Conservation (phyloP, 2,888 invertebrate genomes). For the Gastracanthus pulcherrimus region DNA sequence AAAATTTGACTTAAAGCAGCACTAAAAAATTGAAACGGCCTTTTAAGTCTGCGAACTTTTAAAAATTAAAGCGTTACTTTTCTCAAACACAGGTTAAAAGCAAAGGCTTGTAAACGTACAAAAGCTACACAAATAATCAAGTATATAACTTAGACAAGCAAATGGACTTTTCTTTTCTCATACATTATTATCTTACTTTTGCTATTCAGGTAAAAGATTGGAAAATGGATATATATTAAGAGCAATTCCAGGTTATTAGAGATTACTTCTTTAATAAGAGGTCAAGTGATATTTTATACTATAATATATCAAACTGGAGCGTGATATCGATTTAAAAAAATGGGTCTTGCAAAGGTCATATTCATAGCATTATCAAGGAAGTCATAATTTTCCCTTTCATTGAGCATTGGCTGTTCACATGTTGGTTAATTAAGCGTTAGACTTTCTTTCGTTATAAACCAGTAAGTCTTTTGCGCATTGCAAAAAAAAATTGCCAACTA, state of each 20-base stretch:
- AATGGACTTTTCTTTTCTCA: constrained; percentile 35
- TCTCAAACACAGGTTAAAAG: constrained; percentile 30
- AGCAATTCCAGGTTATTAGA: not conserved
- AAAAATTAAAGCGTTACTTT: constrained; percentile 43
- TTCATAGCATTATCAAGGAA: constrained; percentile 12
- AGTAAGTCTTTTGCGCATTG: not conserved
- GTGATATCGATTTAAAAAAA: not conserved
- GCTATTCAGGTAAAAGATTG: not conserved
- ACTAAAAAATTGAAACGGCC: constrained; percentile 39
- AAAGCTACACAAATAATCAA: constrained; percentile 33
- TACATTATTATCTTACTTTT: not conserved
- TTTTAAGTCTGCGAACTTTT: constrained; percentile 56
- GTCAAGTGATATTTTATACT: not conserved
- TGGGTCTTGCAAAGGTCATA: constrained; percentile 16
- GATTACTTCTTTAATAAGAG: not conserved
- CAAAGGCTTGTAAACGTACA: constrained; percentile 44
- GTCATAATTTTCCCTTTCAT: constrained; percentile 44
- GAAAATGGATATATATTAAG: not conserved
- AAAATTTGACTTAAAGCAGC: not conserved
- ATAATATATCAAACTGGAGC: not conserved
- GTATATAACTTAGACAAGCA: constrained; percentile 42
- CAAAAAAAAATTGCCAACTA: not conserved
- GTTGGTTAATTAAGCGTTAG: not conserved
- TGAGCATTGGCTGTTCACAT: not conserved
- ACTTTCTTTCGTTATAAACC: not conserved